Evolutionary conservation across 2,888 invertebrate species (phyloP).

Genomic region (Tachina grossa): DNA sequence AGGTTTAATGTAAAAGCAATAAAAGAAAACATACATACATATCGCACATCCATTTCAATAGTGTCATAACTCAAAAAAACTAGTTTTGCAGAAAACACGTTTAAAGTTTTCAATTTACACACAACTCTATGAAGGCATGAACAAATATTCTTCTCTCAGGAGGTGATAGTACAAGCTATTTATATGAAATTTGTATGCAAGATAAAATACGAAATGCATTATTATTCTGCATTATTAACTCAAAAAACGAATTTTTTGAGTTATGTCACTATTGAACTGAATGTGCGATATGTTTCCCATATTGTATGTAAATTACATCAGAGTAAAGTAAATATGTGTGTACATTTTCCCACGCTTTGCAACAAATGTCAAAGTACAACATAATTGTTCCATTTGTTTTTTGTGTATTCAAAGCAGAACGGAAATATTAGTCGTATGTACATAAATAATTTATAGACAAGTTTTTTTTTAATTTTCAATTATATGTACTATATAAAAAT

Average conservation of each 20-base stretch:
- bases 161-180: no score
- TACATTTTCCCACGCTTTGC: conserved; percentile 51
- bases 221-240: no score
- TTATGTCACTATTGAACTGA: no score
- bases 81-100: no score
- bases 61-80: no score
- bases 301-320: background rate
- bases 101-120: no score
- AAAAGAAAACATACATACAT: background rate
- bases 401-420: conserved; percentile 44
- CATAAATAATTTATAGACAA: conserved; percentile 4
- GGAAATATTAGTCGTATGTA: conserved; percentile 15
- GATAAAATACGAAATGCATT: no score
- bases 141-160: no score
- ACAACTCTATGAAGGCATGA: no score
- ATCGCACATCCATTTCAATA: no score
- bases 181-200: no score
- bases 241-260: no score
- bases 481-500: conserved; percentile 40
- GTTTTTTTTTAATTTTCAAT: conserved; percentile 33
- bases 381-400: conserved; percentile 39
- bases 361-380: conserved; percentile 17
- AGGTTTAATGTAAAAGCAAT: background rate
- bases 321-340: background rate
- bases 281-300: conserved; percentile 10